phyloP scores from a whole-genome alignment of 2,113 vertebrate species.

The Steatornis caripensis region DNA sequence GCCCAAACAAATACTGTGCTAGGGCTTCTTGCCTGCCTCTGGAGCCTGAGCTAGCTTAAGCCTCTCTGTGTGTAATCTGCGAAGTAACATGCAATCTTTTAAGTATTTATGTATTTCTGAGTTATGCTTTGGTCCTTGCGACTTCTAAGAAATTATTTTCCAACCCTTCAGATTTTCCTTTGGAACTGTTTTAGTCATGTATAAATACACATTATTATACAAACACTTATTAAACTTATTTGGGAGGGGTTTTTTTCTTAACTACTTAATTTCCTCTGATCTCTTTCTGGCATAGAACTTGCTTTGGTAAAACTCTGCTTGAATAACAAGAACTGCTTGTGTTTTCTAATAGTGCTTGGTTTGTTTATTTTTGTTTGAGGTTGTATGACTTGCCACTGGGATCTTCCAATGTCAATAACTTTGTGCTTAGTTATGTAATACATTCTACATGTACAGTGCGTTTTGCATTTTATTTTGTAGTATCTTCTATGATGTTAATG shows the following conservation, averaged over 20 bases:
- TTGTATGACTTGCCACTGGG: not conserved
- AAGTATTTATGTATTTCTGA: not conserved
- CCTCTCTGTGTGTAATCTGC: not conserved
- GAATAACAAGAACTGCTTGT: not conserved
- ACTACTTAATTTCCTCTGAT: not conserved
- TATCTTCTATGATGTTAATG: not conserved
- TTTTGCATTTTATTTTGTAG: not conserved
- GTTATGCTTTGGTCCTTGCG: not conserved
- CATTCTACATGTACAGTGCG: not conserved
- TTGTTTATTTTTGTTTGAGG: not conserved
- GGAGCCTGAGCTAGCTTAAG: not conserved
- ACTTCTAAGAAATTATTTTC: not conserved
- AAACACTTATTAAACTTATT: not conserved
- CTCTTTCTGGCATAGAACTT: not conserved
- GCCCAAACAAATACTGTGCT: not conserved
- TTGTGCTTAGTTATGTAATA: not conserved
- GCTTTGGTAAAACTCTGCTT: not conserved
- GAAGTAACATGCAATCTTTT: not conserved
- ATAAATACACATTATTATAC: not conserved
- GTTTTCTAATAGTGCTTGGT: not conserved
- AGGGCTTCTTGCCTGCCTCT: not conserved
- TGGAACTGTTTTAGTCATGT: not conserved
- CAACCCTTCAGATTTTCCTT: not conserved
- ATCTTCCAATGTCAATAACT: not conserved
- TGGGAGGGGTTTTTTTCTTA: not conserved